Evolutionary conservation across 2,113 vertebrate genomes (phyloP), one percentile per base, ranked within the genome.

Genomic region (Abramis brama): DNA sequence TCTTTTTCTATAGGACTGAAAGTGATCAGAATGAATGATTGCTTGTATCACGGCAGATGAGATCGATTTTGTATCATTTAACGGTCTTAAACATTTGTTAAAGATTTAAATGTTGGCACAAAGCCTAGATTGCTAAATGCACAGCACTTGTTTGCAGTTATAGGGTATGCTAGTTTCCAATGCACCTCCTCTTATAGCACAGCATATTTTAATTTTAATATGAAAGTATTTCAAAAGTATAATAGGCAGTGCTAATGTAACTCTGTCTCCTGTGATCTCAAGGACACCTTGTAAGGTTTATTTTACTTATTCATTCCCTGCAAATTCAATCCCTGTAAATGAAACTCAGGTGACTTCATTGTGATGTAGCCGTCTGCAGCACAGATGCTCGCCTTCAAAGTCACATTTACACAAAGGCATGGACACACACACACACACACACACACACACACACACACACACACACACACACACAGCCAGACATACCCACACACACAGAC

Each of bases 341-440:
- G 76, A 80, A 86, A 82, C 79, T 68, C 79, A 30, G 25, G 79
- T 68, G 43, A 68, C 79, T 68, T 82, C 79, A 82, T 81, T 81
- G 79, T 81, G 79, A 45, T 64, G n/a, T 47, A 68, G 57, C 23
- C 59, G 62, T 82, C 79, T 68, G 79, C 45, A 66, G 36, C 62
- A 33, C 79, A 82, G 60, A 82, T 82, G 79, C 60, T 82, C 17
- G 15, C 43, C 79, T 82, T 82, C 62, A 82, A 82, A 82, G 79
- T 82, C 79, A 82, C 79, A 82, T 82, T 82, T 66, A 82, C 79
- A 82, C 43, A 66, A 43, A 77, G 74, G 25, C 47, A 77, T 4
- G 55, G 25, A 55, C 25, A 76, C 74, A 73, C 36, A 39, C 39
- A 43, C 43, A 47, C 43, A 25, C 3, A 30, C 5, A 52, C 10